Conservation (phyloP, 2,888 invertebrate genomes). For the Yponomeuta malinellus region DNA sequence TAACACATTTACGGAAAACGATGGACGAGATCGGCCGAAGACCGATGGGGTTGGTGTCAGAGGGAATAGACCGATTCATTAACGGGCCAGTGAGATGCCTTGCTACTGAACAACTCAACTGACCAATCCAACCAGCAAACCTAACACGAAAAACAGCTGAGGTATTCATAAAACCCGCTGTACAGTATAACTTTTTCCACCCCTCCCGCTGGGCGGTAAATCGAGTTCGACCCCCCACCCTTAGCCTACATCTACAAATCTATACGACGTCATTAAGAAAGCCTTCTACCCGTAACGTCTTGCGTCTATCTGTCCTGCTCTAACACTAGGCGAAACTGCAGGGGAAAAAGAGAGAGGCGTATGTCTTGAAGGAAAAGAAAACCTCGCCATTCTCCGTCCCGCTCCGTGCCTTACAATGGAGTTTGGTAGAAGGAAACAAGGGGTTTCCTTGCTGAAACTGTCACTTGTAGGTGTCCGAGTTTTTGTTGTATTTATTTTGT, state of each 20-base stretch:
- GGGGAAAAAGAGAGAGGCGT: conserved; percentile 37
- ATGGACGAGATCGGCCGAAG: no score
- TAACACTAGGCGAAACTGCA: conserved; percentile 24
- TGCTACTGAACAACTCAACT: not conserved
- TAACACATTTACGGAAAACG: no score
- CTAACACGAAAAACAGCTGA: conserved; percentile 38
- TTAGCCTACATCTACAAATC: conserved; percentile 63
- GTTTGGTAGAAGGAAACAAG: not conserved
- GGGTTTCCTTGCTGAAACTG: not conserved
- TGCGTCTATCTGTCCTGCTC: conserved; percentile 55
- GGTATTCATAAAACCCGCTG: conserved; percentile 45
- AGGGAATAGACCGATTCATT: no score
- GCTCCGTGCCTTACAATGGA: conserved; percentile 64
- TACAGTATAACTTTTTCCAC: conserved; percentile 57
- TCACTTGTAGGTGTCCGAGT: not conserved
- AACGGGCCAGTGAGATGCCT: no score
- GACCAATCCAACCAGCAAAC: not conserved
- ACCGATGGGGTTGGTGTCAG: no score
- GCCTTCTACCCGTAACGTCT: conserved; percentile 54
- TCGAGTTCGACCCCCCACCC: conserved; percentile 28
- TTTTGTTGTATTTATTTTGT: no score
- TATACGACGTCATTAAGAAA: conserved; percentile 74
- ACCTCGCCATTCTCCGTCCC: conserved; percentile 42
- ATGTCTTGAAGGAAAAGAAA: conserved; percentile 53
- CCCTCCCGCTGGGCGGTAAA: conserved; percentile 32